Evolutionary conservation across 1,140 invertebrate genomes (phyloP), one percentile per base, ranked within the genome.

Genomic region (Ectropis grisescens): DNA sequence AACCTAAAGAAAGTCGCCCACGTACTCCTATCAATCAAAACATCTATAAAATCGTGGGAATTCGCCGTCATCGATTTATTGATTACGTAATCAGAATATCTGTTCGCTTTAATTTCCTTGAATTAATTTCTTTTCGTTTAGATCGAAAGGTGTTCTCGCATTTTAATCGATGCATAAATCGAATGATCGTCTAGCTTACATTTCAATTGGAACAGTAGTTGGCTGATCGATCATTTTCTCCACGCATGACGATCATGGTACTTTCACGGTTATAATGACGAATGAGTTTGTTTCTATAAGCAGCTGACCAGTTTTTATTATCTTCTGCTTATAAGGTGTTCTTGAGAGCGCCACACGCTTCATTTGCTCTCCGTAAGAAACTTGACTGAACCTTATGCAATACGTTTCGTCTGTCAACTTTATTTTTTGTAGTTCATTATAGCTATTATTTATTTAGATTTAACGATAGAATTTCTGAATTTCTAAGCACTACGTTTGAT

Each of bases 221-320:
- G 15, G 37, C 37, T 39, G 42, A 57, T 60, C 47, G 37, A 60
- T 60, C 49, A 54, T 51, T 60, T 57, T 60, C 47, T 42, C 44
- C 42, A 27, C 6, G 25, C 24, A 25, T 39, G 35, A 33, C 34
- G 47, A 24, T 26, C 37, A 33, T 43, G 37, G 50, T 44, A 59
- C 57, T 60, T 60, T 60, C 57, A 47, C 52, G 14, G 26, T 25
- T 38, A 29, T 48, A 46, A 47, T 56, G 47, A 50, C 41, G 29
- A 31, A 33, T 47, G 33, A 43, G 41, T 43, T 41, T 46, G 47
- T 53, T 48, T 54, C 34, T 29, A 48, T 44, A 45, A 34, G 29
- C 32, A 33, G 37, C 33, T 32, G 39, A 39, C 48, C 42, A 49
- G 52, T 19, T 19, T 19, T 19, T 19, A 19, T 19, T 19, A 4